Percentiles rank a stretch among this genome's conserved stretches.
Evolutionary conservation across 2,797 vertebrate genomes (phyloP).

Genomic region (Mormyrops attenuatus): DNA sequence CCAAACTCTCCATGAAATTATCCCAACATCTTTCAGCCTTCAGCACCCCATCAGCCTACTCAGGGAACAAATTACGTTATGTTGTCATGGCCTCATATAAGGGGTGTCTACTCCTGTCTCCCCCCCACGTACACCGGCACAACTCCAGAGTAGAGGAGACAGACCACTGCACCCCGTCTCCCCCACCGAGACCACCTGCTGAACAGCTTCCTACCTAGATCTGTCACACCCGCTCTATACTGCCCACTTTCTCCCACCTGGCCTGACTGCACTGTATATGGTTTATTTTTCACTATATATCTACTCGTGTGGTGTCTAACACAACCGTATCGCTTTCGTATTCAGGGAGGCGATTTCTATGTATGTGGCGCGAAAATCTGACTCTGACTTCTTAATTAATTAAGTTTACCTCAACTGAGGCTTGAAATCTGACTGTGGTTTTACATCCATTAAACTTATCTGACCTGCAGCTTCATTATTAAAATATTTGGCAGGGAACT

Average conservation of each 20-base stretch:
- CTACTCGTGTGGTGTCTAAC: not conserved
- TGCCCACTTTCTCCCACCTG: not conserved
- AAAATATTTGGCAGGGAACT: not conserved
- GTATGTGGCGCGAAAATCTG: not conserved
- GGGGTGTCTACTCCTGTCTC: not conserved
- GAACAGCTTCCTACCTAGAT: not conserved
- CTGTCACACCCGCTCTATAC: not conserved
- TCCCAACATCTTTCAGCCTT: not conserved
- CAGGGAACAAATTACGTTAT: not conserved
- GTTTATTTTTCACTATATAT: not conserved
- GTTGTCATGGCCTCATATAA: not conserved
- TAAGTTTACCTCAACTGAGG: not conserved
- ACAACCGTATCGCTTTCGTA: not conserved
- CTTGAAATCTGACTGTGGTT: constrained; percentile 1
- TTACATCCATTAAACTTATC: constrained; percentile 3
- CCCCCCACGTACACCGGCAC: not conserved
- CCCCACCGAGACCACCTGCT: not conserved
- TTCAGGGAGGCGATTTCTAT: not conserved
- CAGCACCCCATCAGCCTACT: not conserved
- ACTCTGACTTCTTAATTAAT: constrained; percentile 2
- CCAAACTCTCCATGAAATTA: not conserved
- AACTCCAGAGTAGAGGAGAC: not conserved
- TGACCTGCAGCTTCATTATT: not conserved
- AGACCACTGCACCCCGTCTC: not conserved
- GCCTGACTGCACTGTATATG: not conserved